Base-by-base conservation (phyloP, 2,888 invertebrate species). In the Ichneumoninae sp. region DNA sequence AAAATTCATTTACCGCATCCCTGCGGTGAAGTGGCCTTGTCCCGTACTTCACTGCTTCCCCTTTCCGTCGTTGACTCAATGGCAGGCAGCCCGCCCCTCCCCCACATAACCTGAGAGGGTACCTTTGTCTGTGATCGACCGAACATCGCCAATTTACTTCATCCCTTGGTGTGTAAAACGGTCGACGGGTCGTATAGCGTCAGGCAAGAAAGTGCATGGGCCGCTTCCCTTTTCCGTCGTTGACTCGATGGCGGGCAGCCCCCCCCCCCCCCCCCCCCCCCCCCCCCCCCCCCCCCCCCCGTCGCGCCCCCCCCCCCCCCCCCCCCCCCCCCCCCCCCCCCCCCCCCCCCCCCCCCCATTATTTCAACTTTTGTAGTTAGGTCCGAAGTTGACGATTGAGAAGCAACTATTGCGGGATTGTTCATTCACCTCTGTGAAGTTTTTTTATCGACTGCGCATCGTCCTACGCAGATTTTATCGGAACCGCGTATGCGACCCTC, bases 1-100 rank as follows among this genome's bases (percentile, higher is more conserved):
- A 40, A 76, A 73, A 71, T 76, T 76, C 80, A 76, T 76, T 83
- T 71, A 76, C 68, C 76, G 71, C 52, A 63, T 71, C 50, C 68
- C 33, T 44, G 71, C 65, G 66, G 57, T 66, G 19, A 76, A 65
- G 40, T 19, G 44, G 19, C 63, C 10, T 8, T 33, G 2, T 73
- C 54, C 33, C 47, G 16, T 26, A 40, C 52, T 76, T 50, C 52
- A 60, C 69, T 13, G 26, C 69, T 60, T 22, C 65, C 22, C 6
- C 73, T 69, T 68, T 54, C 30, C 47, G 69, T 44, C 40, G 40
- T 50, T 63, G 22, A 44, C 68, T 7, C 36, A 57, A 70, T 52
- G 8, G 52, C 70, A 36, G 6, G 7, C 36, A 36, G 36, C 36
- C 1, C 36, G 1, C 36, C 36, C 6, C 36, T 6, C 57, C 66